Conservation (phyloP, 2,113 vertebrate species). For the Ophthalmolycus amberensis region DNA sequence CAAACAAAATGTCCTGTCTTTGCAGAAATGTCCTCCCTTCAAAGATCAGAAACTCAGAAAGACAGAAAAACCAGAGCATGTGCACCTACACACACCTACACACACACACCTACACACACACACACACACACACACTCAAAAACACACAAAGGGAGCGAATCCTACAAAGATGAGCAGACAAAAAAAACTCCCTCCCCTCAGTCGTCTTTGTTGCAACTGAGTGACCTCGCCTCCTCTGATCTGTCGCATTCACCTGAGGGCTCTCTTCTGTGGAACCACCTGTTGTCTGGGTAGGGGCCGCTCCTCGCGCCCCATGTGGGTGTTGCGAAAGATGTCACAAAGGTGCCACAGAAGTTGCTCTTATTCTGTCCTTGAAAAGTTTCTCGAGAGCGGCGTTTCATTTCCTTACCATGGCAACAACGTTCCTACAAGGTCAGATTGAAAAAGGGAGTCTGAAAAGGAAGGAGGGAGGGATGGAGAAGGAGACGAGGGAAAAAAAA, state of each 20-base stretch:
- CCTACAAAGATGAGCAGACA: slow-evolving; percentile 29
- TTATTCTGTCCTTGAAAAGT: slow-evolving; percentile 49
- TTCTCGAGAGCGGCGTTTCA: slow-evolving; percentile 35
- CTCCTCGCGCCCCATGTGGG: slow-evolving; percentile 15
- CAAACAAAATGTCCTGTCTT: slow-evolving; percentile 7
- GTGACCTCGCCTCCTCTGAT: slow-evolving; percentile 64
- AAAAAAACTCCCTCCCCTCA: slow-evolving; percentile 34
- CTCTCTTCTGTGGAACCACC: slow-evolving; percentile 69
- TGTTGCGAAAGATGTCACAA: slow-evolving; percentile 35
- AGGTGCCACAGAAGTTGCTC: slow-evolving; percentile 35
- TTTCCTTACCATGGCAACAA: slow-evolving; percentile 1
- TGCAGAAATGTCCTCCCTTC: slow-evolving; percentile 7
- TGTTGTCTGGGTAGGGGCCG: slow-evolving; percentile 50
- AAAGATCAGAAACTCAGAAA: slow-evolving; percentile 45
- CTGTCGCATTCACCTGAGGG: slow-evolving; percentile 62
- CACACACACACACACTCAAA: slow-evolving; percentile 6
- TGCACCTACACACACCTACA: background rate
- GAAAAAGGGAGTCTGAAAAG: slow-evolving; percentile 23
- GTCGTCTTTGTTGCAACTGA: slow-evolving; percentile 46
- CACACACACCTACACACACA: background rate
- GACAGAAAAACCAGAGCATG: background rate
- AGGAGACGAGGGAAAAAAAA: background rate
- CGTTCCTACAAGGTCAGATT: slow-evolving; percentile 35
- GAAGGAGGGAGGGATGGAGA: slow-evolving; percentile 3
- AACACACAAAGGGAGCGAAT: slow-evolving; percentile 44